phyloP scores from a whole-genome alignment of 2,888 invertebrate species.

The Synergus japonicus region DNA sequence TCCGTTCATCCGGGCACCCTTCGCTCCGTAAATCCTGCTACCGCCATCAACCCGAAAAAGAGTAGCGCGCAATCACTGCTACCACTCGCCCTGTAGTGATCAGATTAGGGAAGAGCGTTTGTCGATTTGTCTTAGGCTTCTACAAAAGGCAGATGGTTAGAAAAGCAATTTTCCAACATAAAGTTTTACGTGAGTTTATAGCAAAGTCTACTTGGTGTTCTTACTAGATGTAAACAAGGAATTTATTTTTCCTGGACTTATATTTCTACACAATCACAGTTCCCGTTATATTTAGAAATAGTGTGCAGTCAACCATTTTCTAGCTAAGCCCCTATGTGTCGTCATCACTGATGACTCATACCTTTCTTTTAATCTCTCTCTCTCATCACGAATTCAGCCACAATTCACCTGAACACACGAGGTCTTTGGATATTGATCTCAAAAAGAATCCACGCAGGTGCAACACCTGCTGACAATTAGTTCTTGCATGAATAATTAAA shows the following conservation, averaged over 20 bases:
- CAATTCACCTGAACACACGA: background rate
- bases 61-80: constrained; percentile 33
- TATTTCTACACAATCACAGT: background rate
- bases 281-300: constrained; percentile 12
- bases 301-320: background rate
- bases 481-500: background rate
- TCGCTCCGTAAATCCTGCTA: constrained; percentile 46
- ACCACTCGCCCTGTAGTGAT: constrained; percentile 28
- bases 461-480: background rate
- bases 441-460: constrained; percentile 18
- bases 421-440: constrained; percentile 21
- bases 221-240: no score
- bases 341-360: constrained; percentile 10
- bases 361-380: constrained; percentile 24
- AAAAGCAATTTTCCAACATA: background rate
- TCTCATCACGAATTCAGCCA: background rate
- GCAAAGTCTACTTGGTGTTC: no score
- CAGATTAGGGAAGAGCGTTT: background rate
- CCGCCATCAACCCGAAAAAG: constrained; percentile 1
- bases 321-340: constrained; percentile 15
- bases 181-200: background rate
- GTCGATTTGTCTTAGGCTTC: background rate
- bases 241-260: background rate
- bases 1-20: constrained; percentile 43
- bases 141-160: background rate